These are phyloP conservation scores for Melitaea athalia DNA, from an alignment of 2,888 invertebrate genomes.

Conservation along the genomic window DNA sequence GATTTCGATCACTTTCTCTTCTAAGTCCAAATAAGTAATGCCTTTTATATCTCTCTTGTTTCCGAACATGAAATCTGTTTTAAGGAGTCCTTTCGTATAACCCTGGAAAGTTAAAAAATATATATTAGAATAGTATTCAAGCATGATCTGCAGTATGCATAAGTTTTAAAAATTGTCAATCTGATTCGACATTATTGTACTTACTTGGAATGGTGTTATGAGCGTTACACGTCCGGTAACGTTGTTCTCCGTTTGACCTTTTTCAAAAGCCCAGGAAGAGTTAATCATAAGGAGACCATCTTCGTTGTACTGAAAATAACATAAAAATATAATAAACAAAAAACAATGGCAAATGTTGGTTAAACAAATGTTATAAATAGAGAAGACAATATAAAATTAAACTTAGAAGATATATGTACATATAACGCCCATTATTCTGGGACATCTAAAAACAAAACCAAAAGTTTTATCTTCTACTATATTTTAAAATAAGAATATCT, in stretches of 20 bases:
- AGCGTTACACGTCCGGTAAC: conserved; percentile 85
- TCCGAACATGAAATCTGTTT: conserved; percentile 85
- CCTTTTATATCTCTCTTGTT: conserved; percentile 86
- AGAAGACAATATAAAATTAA: too few species aligned
- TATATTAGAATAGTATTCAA: not conserved
- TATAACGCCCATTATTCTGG: too few species aligned
- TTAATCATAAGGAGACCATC: conserved; percentile 85
- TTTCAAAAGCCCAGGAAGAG: conserved; percentile 86
- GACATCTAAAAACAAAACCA: too few species aligned
- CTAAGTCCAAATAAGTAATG: conserved; percentile 86
- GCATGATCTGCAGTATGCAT: too few species aligned
- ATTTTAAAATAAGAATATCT: conserved; percentile 6
- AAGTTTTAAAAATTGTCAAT: not conserved
- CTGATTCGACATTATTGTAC: conserved; percentile 23
- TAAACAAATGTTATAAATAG: too few species aligned
- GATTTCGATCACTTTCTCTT: conserved; percentile 86
- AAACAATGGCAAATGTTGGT: too few species aligned
- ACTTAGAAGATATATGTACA: too few species aligned
- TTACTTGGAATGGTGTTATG: conserved; percentile 84
- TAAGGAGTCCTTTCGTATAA: conserved; percentile 85
- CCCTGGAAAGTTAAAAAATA: conserved; percentile 65
- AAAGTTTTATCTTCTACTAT: not conserved
- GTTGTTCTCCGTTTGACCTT: conserved; percentile 81
- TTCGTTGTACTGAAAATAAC: conserved; percentile 82
- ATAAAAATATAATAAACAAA: not conserved